Conservation (phyloP, 2,113 vertebrate genomes). For the Leucoraja erinaceus region DNA sequence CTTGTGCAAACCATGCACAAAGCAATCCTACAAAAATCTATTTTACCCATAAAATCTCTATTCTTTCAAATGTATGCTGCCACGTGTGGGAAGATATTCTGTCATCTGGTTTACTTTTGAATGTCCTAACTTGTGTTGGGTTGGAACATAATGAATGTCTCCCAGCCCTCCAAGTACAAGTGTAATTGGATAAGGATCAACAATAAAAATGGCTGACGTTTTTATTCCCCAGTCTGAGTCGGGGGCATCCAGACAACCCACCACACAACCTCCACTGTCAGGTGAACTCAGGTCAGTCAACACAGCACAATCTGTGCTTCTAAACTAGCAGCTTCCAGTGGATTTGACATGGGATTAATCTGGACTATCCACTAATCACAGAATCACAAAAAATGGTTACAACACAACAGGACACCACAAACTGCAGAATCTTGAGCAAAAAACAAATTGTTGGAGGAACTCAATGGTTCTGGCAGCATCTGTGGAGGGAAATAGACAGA, state of each 20-base stretch:
- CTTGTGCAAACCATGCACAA: background rate
- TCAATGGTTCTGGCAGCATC: too few relatives aligned
- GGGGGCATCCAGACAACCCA: background rate
- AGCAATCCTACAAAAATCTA: background rate
- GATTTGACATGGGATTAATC: background rate
- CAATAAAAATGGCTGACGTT: background rate
- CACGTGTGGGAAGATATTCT: background rate
- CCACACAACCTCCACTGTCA: background rate
- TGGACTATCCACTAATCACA: background rate
- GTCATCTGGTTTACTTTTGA: background rate
- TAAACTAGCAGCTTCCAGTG: background rate
- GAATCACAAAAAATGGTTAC: too few relatives aligned
- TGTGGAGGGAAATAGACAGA: too few relatives aligned
- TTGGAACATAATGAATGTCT: background rate
- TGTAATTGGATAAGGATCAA: background rate
- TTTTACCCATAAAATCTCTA: background rate
- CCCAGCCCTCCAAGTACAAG: background rate
- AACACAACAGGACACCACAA: too few relatives aligned
- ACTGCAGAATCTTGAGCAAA: too few relatives aligned
- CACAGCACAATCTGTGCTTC: background rate
- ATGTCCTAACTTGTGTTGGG: background rate
- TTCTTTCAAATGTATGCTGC: background rate
- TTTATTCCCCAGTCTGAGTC: background rate
- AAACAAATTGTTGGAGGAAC: too few relatives aligned
- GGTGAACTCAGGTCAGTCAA: background rate